Conservation (phyloP, 2,888 invertebrate species). For the Tachina grossa region DNA sequence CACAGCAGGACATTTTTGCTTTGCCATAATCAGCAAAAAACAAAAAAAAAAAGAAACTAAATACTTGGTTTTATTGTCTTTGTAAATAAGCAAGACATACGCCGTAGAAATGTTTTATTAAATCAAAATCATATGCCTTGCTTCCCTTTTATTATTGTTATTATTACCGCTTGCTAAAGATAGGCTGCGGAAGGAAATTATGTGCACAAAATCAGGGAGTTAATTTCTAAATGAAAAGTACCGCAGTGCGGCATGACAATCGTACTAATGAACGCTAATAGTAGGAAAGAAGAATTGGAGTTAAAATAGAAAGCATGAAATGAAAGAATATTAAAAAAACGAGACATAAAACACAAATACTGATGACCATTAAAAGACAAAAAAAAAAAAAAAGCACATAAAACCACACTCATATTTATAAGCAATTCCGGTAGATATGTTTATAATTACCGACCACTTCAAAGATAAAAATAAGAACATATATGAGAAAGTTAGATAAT, state of each 20-base stretch:
- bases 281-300: conserved; percentile 13
- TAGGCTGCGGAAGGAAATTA: neutral
- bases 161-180: conserved; percentile 26
- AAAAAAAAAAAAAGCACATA: conserved; percentile 41
- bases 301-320: neutral
- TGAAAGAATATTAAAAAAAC: conserved; percentile 10
- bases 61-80: too few relatives aligned
- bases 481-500: too few relatives aligned
- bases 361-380: conserved; percentile 53
- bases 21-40: conserved; percentile 47
- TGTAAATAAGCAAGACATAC: conserved; percentile 4
- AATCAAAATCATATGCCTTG: conserved; percentile 62
- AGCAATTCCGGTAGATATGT: too few relatives aligned
- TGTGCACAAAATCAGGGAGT: conserved; percentile 4
- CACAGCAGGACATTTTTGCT: conserved; percentile 59
- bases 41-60: too few relatives aligned
- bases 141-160: conserved; percentile 44
- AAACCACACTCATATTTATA: neutral
- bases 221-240: conserved; percentile 51
- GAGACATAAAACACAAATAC: conserved; percentile 46
- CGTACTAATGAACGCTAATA: conserved; percentile 34
- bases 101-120: conserved; percentile 46
- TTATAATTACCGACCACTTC: too few relatives aligned
- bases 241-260: conserved; percentile 62
- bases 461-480: too few relatives aligned